Base-by-base conservation (phyloP, 1,140 invertebrate species). In the Solen grandis region DNA sequence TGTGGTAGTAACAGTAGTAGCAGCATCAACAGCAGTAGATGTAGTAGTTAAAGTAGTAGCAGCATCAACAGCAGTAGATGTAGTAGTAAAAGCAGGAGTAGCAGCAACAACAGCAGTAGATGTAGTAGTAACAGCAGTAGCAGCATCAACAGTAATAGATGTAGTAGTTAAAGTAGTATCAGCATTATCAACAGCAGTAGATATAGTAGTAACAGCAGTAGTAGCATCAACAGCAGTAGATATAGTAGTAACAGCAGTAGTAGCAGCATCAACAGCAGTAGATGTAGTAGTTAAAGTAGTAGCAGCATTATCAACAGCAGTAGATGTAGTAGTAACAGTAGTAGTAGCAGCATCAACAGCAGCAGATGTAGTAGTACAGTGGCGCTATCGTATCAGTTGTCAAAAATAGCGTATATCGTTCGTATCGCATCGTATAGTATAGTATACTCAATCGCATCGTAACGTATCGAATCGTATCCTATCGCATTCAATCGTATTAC, bases 171-270 rank as follows among this genome's bases (percentile, higher is more conserved):
- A 46, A 59, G 66, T 50, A 50, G 76, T 72, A 70, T 31, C n/a
- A 70, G 63, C n/a, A 70, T 25, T 59, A 79, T 52, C 8, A 25
- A 55, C 59, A 2, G 63, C 70, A 70, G 5, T 79, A 79, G 76
- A 4, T 25, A 31, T 68, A 69, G 76, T 68, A 69, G 63, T 31
- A 73, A 50, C 35, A 60, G 70, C 2, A 73, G 31, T 33, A 60
- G n/a, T n/a, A n/a, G n/a, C n/a, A n/a, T n/a, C n/a, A n/a, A n/a
- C n/a, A n/a, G n/a, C n/a, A n/a, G n/a, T 74, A 73, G 69, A 27
- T 65, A 55, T 54, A 78, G 75, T 72, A 73, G 75, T 72, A 78
- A 55, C 73, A 74, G 75, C 41, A 78, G 68, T 54, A 75, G 69
- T 54, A 78, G 75, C 73, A 78, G 75, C 73, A 78, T 63, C 57